Evolutionary conservation across 1,140 invertebrate species (phyloP), one percentile per base, ranked within the genome.

Genomic region (Dendrolimus punctatus): DNA sequence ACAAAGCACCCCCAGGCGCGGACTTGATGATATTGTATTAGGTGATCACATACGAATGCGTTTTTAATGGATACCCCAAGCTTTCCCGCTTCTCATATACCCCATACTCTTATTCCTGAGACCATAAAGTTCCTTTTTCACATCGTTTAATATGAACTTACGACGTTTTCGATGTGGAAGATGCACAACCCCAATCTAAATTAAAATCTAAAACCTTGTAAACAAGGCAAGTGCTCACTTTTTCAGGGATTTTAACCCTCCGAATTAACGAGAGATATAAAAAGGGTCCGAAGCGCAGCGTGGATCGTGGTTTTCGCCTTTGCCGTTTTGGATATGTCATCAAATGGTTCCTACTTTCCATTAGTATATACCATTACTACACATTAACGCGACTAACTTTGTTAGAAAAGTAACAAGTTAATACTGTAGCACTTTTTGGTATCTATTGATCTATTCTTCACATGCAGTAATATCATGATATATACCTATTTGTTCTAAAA

Each of bases 181-280:
- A 10, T 57, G 57, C 43, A 45, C 66, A 46, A 80, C 85, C 85
- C 87, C 83, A 87, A 88, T 88, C 87, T 88, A 88, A 88, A 88
- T 88, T 88, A 87, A 88, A 88, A 88, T 88, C 87, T 88, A 88
- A 87, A 88, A 84, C 87, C 85, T 87, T 88, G 87, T 88, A 87
- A 87, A 88, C 87, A 88, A 88, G 87, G 75, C 85, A 87, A 88
- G 87, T 87, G 87, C 85, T 88, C 87, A 88, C 87, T 88, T 88
- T 88, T 88, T 88, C 83, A 85, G 85, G 82, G 85, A 87, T 87
- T 83, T 85, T 80, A 87, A 84, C 85, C 85, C 85, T 81, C 77
- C 60, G 80, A 76, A 85, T 85, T 85, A 85, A 83, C 82, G 76
- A 72, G 77, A 77, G 77, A 73, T 77, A 74, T 76, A 73, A 73